Evolutionary conservation across 2,888 invertebrate species (phyloP).

Genomic region (Siphlonurus alternatus): DNA sequence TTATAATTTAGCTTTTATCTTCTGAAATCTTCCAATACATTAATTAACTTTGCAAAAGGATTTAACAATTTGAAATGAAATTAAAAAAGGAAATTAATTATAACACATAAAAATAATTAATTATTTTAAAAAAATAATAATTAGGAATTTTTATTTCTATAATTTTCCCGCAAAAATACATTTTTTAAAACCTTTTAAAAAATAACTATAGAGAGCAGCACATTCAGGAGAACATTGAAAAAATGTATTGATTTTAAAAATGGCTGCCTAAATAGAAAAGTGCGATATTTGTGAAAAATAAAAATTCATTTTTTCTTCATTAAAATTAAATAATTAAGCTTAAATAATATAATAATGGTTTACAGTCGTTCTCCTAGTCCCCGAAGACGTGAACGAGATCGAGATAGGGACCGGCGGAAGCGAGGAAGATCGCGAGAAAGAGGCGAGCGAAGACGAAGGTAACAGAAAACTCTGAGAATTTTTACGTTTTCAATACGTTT

Average conservation of each 20-base stretch:
- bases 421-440: conserved; percentile 27
- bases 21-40: too few species aligned
- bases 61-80: too few species aligned
- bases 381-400: conserved; percentile 32
- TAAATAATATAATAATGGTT: neutral
- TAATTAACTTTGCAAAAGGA: too few species aligned
- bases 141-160: too few species aligned
- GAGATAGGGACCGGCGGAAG: conserved; percentile 29
- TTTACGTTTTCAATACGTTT: neutral
- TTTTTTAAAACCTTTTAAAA: neutral
- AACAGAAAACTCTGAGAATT: conserved; percentile 9
- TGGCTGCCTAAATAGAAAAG: neutral
- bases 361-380: conserved; percentile 29
- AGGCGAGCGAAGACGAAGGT: conserved; percentile 21
- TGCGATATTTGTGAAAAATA: neutral
- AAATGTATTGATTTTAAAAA: neutral
- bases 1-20: too few species aligned
- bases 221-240: neutral
- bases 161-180: conserved; percentile 2
- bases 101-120: too few species aligned
- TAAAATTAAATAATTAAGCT: neutral
- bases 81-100: too few species aligned
- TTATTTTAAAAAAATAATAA: too few species aligned
- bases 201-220: neutral
- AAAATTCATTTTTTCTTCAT: neutral